phyloP scores from a whole-genome alignment of 1,140 invertebrate genomes.

The Berghia stephanieae region DNA sequence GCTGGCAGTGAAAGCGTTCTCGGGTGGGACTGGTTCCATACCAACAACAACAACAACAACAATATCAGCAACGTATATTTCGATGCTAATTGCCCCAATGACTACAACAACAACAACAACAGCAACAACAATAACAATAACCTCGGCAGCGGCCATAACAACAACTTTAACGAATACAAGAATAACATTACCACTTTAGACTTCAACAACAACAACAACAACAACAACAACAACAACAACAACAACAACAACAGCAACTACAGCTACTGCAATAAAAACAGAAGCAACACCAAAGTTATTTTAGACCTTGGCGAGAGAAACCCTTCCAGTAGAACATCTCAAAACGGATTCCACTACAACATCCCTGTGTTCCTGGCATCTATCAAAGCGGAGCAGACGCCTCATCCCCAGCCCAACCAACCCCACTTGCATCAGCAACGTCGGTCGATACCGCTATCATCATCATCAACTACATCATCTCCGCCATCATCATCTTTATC shows the following conservation, averaged over 20 bases:
- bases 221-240: slow-evolving; percentile 2
- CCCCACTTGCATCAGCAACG: no score
- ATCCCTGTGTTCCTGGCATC: no score
- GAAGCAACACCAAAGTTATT: background rate
- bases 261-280: background rate
- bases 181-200: background rate
- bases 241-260: background rate
- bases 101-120: background rate
- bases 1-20: no score
- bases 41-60: slow-evolving; percentile 1
- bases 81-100: background rate
- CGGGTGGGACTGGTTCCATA: no score
- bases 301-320: no score
- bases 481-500: no score
- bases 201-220: background rate
- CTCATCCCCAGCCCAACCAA: no score
- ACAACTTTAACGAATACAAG: background rate
- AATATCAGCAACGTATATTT: background rate
- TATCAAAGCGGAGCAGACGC: no score
- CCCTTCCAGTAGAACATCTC: no score
- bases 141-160: background rate
- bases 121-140: slow-evolving; percentile 3
- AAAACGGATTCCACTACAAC: no score
- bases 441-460: no score
- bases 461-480: no score